Base-by-base conservation (phyloP, 2,797 vertebrate genomes). In the Tragelaphus eurycerus region DNA sequence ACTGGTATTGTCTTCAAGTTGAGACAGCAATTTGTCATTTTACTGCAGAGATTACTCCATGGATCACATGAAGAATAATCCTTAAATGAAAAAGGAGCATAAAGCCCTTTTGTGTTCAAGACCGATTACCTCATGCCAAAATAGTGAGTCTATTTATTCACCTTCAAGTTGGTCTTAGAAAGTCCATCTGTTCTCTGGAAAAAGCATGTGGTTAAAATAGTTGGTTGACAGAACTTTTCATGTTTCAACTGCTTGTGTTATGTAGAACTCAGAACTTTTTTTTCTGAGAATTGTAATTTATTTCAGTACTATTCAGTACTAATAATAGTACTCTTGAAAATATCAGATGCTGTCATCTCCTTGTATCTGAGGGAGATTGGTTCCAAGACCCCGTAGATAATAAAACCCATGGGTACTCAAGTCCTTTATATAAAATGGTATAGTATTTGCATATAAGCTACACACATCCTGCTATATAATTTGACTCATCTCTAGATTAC, bases 21-120 rank as follows among this genome's bases (percentile, higher is more conserved):
- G 82, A 92, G 82, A 79, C 4, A 95, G 27, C 13, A 93, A 93
- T 84, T 93, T 21, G 48, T 71, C 93, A 88, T 95, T 78, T 97
- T 95, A 38, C 85, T 78, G 9, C 14, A 60, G 17, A 90, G 14
- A 64, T 60, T 85, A 85, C 3, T 71, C 34, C 92, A 74, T 71
- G 23, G 34, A 93, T 93, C 67, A 86, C 74, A 93, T 57, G 67
- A 95, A 67, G 31, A 91, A 59, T 2, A 92, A 50, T 54, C 29
- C 74, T 96, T 89, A 71, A 95, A 85, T 21, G 7, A 34, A 83
- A 86, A 97, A 60, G n/a, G 10, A 93, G 31, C 8, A 84, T 82
- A 87, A 38, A 76, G n/a, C 14, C 4, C 13, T 54, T 67, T 92
- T 94, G 57, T 92, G 17, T 38, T 31, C 34, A 92, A 71, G 43